Evolutionary conservation across 2,797 vertebrate species (phyloP), one percentile per base, ranked within the genome.

Genomic region (Lepilemur septentrionalis): DNA sequence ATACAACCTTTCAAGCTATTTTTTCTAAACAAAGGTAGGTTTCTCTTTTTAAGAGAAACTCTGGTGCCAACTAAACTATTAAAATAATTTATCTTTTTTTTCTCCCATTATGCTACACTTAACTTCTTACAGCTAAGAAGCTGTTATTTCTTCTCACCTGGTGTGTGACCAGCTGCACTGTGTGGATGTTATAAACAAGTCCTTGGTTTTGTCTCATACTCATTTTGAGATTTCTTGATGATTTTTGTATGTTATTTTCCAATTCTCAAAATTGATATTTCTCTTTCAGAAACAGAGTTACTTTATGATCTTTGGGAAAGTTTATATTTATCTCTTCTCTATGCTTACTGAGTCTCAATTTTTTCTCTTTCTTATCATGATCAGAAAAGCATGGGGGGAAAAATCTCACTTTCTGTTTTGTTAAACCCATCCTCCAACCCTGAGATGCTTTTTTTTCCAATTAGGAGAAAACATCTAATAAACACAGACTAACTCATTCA

Each of bases 181-280:
- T 15, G 28, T 11, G 28, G 3, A 46, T 30, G 15, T 63, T 61
- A 8, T 50, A 89, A 85, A 65, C 17, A 5, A 50, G 48, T 73
- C 18, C 69, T 88, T 88, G 38, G 10, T 75, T 96, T 84, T 73
- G 61, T 80, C 78, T 84, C 30, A 55, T 63, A 35, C 23, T 84
- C 70, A 1, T 79, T 94, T 90, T 92, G 69, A 83, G 73, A 76
- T 11, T 15, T 55, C 69, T 89, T 78, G 28, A 65, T 79, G 30
- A 14, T 13, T 95, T 78, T 69, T 41, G 78, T 18, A 10, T 92
- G 22, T 32, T 83, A 4, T 69, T 73, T 65, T 30, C 84, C 25
- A 65, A 46, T 85, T 97, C 91, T 89, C 55, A 89, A 94, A 89
- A 83, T 22, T 65, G 55, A 12, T 55, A 59, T 82, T 91, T 91